Evolutionary conservation across 2,113 vertebrate species (phyloP).

Genomic region (Sisor rabdophorus): DNA sequence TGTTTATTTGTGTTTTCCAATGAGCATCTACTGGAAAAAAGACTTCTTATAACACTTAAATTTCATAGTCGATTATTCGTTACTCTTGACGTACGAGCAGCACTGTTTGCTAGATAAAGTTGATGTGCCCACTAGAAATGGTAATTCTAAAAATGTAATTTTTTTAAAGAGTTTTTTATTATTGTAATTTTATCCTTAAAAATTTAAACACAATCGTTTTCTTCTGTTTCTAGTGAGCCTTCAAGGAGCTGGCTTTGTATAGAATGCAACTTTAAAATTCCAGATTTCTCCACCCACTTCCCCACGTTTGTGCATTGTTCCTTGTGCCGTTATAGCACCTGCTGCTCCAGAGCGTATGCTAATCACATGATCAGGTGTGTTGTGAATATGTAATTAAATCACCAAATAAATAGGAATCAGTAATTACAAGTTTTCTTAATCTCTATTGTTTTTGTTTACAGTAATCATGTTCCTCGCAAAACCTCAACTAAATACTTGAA

Average conservation of each 20-base stretch:
- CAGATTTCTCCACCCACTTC: slow-evolving; percentile 79
- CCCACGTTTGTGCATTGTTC: slow-evolving; percentile 85
- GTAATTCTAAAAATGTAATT: no score
- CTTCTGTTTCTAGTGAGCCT: slow-evolving; percentile 55
- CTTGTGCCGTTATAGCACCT: slow-evolving; percentile 80
- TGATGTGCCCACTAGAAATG: no score
- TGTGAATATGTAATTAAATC: background rate
- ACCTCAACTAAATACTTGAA: slow-evolving; percentile 76
- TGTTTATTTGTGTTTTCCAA: no score
- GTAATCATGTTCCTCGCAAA: slow-evolving; percentile 78
- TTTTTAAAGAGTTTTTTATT: no score
- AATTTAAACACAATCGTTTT: background rate
- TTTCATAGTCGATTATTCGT: no score
- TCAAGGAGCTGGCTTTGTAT: slow-evolving; percentile 74
- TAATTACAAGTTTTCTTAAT: background rate
- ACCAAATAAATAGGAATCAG: no score
- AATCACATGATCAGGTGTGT: slow-evolving; percentile 88
- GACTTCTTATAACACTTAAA: no score
- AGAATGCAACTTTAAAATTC: slow-evolving; percentile 81
- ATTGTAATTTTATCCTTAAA: no score
- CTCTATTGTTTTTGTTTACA: slow-evolving; percentile 53
- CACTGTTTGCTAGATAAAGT: no score
- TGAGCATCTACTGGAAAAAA: no score
- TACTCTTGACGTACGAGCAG: no score
- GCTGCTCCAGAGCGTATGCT: slow-evolving; percentile 83